Conservation (phyloP, 2,113 vertebrate species). For the Bungarus multicinctus region DNA sequence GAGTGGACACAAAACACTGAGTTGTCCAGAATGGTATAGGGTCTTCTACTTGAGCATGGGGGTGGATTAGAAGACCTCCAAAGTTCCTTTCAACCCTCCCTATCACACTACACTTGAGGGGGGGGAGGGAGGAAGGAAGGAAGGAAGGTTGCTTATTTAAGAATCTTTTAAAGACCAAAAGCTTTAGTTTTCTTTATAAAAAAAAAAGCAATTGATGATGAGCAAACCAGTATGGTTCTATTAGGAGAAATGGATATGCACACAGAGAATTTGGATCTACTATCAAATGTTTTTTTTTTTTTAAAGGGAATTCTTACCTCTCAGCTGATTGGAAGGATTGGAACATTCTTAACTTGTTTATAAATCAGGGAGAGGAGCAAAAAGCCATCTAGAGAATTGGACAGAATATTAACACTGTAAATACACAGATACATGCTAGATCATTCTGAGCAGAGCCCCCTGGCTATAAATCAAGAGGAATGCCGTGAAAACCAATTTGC, state of each 20-base stretch:
- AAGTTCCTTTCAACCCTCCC: not conserved
- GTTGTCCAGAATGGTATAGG: not conserved
- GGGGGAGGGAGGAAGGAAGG: not conserved
- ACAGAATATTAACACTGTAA: not conserved
- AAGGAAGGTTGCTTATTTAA: not conserved
- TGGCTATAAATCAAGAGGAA: not conserved
- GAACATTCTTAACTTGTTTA: not conserved
- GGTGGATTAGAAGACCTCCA: not conserved
- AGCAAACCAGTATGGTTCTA: not conserved
- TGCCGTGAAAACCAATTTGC: not conserved
- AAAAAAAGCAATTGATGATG: not conserved
- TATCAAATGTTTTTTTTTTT: not conserved
- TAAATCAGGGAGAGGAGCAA: not conserved
- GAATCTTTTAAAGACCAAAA: not conserved
- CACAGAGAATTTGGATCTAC: not conserved
- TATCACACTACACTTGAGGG: not conserved
- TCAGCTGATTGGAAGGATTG: not conserved
- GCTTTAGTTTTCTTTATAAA: not conserved
- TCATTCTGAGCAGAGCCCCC: not conserved
- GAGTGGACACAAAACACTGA: too few relatives aligned
- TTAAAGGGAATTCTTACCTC: not conserved
- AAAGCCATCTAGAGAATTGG: not conserved
- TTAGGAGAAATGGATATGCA: not conserved
- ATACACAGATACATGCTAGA: not conserved
- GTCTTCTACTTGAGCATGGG: not conserved